phyloP scores from a whole-genome alignment of 92 coral and sea anemone genomes.

The Palythoa grandiflora region DNA sequence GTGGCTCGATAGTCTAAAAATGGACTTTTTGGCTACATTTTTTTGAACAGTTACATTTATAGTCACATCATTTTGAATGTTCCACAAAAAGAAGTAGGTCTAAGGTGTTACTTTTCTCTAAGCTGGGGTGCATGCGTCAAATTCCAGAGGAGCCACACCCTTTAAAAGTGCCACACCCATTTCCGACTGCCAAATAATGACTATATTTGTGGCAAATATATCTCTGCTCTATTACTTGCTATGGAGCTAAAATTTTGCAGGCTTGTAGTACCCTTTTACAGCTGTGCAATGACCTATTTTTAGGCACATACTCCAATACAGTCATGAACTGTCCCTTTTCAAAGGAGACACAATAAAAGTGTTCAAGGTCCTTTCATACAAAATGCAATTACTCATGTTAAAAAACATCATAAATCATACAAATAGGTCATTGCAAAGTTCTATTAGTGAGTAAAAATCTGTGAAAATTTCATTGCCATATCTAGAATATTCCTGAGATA shows the following conservation, averaged over 20 bases:
- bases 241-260: conserved; percentile 20
- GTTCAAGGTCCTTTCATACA: conserved; percentile 24
- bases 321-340: conserved; percentile 27
- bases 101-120: conserved; percentile 11
- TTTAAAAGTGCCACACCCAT: conserved; percentile 36
- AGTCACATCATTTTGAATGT: neutral
- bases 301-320: neutral
- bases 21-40: no score
- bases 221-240: conserved; percentile 19
- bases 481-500: conserved; percentile 46
- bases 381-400: conserved; percentile 1
- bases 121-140: conserved; percentile 39
- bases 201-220: conserved; percentile 43
- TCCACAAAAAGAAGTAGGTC: conserved; percentile 22
- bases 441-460: conserved; percentile 9
- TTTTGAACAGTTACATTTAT: no score
- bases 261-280: conserved; percentile 13
- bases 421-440: conserved; percentile 49
- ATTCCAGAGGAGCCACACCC: conserved; percentile 57
- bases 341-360: conserved; percentile 32
- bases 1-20: no score
- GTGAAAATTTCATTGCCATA: conserved; percentile 48
- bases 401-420: neutral
- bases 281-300: conserved; percentile 54
- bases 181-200: conserved; percentile 26